Conservation (phyloP, 2,113 vertebrate genomes). For the Anarrhichthys ocellatus region DNA sequence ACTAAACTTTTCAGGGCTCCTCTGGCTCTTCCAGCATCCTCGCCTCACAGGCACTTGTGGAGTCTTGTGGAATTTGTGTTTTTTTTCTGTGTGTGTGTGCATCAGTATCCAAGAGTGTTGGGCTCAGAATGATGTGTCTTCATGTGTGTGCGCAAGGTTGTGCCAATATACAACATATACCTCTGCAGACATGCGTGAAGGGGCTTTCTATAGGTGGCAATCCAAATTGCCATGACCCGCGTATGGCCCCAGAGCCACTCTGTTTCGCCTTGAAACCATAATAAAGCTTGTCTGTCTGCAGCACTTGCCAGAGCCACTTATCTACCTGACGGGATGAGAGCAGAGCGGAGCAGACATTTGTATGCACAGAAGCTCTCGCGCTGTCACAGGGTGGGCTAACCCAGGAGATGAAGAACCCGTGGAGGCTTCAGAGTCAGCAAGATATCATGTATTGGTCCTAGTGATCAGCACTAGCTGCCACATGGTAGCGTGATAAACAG, state of each 20-base stretch:
- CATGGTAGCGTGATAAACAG: slow-evolving; percentile 71
- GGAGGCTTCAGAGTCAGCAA: slow-evolving; percentile 61
- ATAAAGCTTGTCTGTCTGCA: slow-evolving; percentile 56
- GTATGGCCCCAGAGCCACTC: slow-evolving; percentile 29
- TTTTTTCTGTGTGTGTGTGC: neutral
- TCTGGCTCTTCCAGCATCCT: slow-evolving; percentile 31
- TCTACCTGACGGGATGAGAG: slow-evolving; percentile 56
- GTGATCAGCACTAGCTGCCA: slow-evolving; percentile 67
- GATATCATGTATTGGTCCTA: slow-evolving; percentile 75
- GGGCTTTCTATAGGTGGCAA: slow-evolving; percentile 13
- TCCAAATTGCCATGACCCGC: slow-evolving; percentile 50
- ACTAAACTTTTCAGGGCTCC: slow-evolving; percentile 44
- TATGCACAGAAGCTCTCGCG: slow-evolving; percentile 64
- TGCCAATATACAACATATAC: neutral
- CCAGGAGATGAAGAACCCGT: slow-evolving; percentile 74
- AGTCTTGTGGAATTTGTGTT: slow-evolving; percentile 27
- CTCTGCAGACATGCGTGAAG: neutral
- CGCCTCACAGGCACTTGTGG: slow-evolving; percentile 37
- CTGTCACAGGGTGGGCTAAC: slow-evolving; percentile 73
- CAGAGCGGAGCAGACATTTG: slow-evolving; percentile 55
- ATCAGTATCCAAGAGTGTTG: neutral
- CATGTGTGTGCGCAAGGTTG: neutral
- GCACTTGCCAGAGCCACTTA: slow-evolving; percentile 53
- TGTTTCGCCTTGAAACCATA: slow-evolving; percentile 49
- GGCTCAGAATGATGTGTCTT: neutral